These are phyloP conservation scores for Scortum barcoo DNA, from an alignment of 2,113 vertebrate species.

Conservation along the genomic window DNA sequence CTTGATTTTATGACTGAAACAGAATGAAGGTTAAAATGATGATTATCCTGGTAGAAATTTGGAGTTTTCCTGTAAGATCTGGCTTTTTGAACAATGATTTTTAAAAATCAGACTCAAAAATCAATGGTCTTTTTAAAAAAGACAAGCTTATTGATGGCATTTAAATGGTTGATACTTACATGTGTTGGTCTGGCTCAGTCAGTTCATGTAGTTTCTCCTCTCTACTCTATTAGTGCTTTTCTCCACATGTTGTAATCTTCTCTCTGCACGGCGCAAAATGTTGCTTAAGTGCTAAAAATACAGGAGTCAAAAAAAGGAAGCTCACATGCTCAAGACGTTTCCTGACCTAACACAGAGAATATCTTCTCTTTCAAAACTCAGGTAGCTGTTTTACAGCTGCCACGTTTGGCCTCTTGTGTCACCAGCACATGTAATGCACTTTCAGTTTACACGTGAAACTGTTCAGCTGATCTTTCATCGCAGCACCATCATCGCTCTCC, in stretches of 20 bases:
- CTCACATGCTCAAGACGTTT: conserved; percentile 17
- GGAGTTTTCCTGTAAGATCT: neutral
- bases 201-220: neutral
- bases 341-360: neutral
- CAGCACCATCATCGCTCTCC: neutral
- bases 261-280: neutral
- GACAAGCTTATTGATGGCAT: too few species aligned
- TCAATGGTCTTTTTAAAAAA: neutral
- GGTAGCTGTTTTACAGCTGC: neutral
- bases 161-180: conserved; percentile 61
- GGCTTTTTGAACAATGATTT: neutral
- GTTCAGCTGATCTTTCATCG: conserved; percentile 12
- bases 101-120: neutral
- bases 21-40: neutral
- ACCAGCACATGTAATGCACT: conserved; percentile 21
- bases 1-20: neutral
- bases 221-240: conserved; percentile 10
- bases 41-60: neutral
- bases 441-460: conserved; percentile 45
- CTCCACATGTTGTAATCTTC: conserved; percentile 49
- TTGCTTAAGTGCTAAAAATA: conserved; percentile 61
- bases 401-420: conserved; percentile 3
- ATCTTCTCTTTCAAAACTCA: conserved; percentile 16
- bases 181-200: conserved; percentile 17
- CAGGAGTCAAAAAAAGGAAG: conserved; percentile 56